Percentiles rank a stretch among this genome's conserved stretches.
These are phyloP conservation scores for Styela clava DNA, from an alignment of 23 tunicate genomes.

Conservation along the genomic window DNA sequence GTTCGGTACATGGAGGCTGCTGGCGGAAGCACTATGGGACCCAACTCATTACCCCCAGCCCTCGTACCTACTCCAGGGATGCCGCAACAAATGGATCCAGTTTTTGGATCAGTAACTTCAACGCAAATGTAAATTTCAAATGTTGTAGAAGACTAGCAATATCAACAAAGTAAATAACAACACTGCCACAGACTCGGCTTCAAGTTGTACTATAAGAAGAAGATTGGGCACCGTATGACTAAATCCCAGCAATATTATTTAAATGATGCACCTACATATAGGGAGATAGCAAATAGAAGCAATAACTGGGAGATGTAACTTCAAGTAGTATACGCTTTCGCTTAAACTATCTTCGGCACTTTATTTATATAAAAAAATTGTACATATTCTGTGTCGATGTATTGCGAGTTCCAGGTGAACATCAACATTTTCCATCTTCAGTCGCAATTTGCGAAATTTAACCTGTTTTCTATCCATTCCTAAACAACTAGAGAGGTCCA, in stretches of 20 bases:
- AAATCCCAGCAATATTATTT: too few relatives aligned
- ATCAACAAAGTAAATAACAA: not conserved
- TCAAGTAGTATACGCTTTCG: too few relatives aligned
- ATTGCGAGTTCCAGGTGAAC: too few relatives aligned
- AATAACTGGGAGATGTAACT: too few relatives aligned
- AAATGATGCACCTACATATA: too few relatives aligned
- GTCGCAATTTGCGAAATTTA: too few relatives aligned
- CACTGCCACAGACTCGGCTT: not conserved
- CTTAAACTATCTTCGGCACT: not conserved
- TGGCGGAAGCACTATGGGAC: slow-evolving; percentile 16
- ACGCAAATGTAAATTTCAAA: slow-evolving; percentile 11
- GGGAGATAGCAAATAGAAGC: not conserved
- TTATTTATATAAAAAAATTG: not conserved
- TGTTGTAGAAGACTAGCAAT: not conserved
- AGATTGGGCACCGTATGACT: too few relatives aligned
- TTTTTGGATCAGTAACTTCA: slow-evolving; percentile 16
- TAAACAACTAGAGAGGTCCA: not conserved
- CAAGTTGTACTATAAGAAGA: too few relatives aligned
- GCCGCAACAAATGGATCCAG: slow-evolving; percentile 20
- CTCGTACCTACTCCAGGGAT: slow-evolving; percentile 9
- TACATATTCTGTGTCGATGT: not conserved
- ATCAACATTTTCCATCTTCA: too few relatives aligned
- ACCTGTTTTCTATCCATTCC: not conserved
- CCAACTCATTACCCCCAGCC: slow-evolving; percentile 8
- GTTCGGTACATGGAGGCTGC: slow-evolving; percentile 24